These are phyloP conservation scores for Haliclona indistincta DNA, from an alignment of 37 sponge, comb jelly and placozoan genomes.

Conservation along the genomic window DNA sequence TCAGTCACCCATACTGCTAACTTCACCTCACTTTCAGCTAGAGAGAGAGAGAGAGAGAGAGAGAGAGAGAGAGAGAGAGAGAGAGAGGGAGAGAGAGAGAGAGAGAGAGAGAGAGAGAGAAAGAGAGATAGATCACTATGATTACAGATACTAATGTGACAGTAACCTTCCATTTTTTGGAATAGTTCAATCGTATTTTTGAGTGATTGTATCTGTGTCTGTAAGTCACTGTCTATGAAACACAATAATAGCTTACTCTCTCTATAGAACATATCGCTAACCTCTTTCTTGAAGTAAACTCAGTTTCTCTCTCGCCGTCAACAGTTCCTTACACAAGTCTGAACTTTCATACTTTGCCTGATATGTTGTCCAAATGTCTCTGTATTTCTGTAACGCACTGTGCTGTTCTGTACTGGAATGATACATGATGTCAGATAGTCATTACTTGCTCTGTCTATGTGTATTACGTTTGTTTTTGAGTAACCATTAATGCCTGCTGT, in stretches of 20 bases:
- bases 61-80: too few species aligned
- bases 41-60: too few species aligned
- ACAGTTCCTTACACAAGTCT: background rate
- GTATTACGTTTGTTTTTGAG: conserved; percentile 25
- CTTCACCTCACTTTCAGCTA: too few species aligned
- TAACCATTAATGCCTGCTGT: background rate
- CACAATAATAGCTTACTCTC: too few species aligned
- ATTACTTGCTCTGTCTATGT: too few species aligned
- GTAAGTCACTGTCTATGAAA: background rate
- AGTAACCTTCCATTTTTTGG: too few species aligned
- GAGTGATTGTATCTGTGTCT: background rate
- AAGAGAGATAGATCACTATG: too few species aligned
- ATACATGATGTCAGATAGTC: background rate
- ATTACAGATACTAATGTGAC: too few species aligned
- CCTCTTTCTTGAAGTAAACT: background rate
- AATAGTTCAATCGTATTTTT: background rate
- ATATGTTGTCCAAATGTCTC: conserved; percentile 26
- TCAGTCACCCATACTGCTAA: too few species aligned
- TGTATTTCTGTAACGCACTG: conserved; percentile 31
- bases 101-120: too few species aligned
- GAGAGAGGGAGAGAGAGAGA: too few species aligned
- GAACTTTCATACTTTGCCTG: conserved; percentile 29
- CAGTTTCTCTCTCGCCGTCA: background rate
- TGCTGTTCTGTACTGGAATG: conserved; percentile 13
- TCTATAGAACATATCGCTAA: too few species aligned